Evolutionary conservation across 92 coral and sea anemone genomes (phyloP), one percentile per base, ranked within the genome.

Genomic region (Actinostola sp.): DNA sequence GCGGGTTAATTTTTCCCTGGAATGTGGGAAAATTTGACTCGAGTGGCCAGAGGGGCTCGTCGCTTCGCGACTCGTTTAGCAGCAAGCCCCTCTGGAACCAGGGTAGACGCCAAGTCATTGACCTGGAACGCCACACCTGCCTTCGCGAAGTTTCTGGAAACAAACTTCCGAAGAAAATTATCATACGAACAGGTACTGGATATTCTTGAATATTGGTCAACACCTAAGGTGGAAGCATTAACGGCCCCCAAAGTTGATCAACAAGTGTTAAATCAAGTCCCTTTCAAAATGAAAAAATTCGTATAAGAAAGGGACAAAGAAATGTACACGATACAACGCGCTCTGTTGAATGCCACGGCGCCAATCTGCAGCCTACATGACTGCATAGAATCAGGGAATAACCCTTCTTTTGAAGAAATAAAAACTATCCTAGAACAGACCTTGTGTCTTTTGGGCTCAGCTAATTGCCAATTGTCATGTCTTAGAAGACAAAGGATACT

Each of bases 321-420:
- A 14, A 7, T 39, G 8, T 39, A 7, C 45, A 39, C 70, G 29
- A 28, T 81, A 16, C 86, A 81, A 63, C 70, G 81, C 35, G 70
- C 80, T 0, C n/a, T 72, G 17, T 23, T 72, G 29, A 73, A 73
- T 43, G 54, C 66, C 1, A 62, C 85, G 0, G 72, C 71, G 3
- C 78, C 72, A 20, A 38, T 80, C 31, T 80, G 80, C 49, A 61
- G 69, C 1, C 55, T 83, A 15, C 73, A 76, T 52, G 78, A 61
- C 51, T 57, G 78, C 34, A 59, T 76, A 13, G 63, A 65, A 31
- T 45, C 62, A 58, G 60, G 45, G 21, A 49, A 45, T 16, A 12
- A 50, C 2, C 78, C 78, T 58, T 20, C 69, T 32, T 59, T 58
- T 42, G 70, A 63, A 21, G 77, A 71, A 17, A 49, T 76, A 30